Percentiles rank a stretch among this genome's conserved stretches.
Evolutionary conservation across 2,797 vertebrate genomes (phyloP).

Genomic region (Picus viridis): DNA sequence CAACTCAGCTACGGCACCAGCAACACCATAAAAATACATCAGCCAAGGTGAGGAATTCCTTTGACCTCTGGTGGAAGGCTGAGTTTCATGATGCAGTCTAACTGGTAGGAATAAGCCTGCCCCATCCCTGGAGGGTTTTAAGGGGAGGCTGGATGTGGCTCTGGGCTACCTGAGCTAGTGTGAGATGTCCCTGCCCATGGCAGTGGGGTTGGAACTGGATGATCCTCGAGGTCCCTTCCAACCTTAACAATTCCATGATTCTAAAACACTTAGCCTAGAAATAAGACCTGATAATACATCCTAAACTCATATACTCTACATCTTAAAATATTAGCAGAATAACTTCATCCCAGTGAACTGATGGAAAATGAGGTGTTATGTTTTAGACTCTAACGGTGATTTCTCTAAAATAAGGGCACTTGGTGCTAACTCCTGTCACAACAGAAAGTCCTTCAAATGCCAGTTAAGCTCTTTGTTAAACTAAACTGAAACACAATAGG

Average conservation of each 20-base stretch:
- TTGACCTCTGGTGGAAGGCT: neutral
- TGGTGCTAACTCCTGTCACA: constrained; percentile 25
- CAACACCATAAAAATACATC: neutral
- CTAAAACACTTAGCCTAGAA: neutral
- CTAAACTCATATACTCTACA: neutral
- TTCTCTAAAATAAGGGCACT: constrained; percentile 26
- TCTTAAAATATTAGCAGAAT: constrained; percentile 30
- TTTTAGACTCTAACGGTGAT: neutral
- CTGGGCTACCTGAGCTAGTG: too few species aligned
- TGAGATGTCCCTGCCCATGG: too few species aligned
- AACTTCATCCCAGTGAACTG: neutral
- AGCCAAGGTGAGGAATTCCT: neutral
- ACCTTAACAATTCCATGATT: too few species aligned
- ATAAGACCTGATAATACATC: neutral
- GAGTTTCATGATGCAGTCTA: neutral
- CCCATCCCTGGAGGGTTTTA: too few species aligned
- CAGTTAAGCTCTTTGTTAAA: constrained; percentile 45
- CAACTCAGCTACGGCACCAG: neutral
- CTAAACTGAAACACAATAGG: constrained; percentile 48
- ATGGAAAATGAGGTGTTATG: too few species aligned
- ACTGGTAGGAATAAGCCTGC: neutral
- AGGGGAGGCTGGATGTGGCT: too few species aligned
- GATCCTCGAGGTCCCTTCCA: too few species aligned
- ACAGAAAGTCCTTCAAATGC: constrained; percentile 39
- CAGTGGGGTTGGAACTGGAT: too few species aligned